Evolutionary conservation across 2,888 invertebrate genomes (phyloP).

Genomic region (Drosophila macrospina): DNA sequence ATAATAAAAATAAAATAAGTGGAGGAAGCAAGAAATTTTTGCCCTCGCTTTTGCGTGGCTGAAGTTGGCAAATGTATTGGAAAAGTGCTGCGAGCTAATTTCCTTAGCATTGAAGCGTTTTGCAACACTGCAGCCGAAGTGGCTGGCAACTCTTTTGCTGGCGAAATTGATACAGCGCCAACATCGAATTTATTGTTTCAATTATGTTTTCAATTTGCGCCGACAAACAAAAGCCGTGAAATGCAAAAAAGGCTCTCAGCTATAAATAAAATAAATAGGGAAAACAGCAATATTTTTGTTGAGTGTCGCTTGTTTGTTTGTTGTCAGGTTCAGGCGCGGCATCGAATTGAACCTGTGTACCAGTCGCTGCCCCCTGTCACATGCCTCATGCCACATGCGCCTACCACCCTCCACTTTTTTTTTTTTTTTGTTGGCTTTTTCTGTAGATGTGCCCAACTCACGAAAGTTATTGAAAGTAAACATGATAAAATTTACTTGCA

Average conservation of each 20-base stretch:
- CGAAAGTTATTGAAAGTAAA: slow-evolving; percentile 80
- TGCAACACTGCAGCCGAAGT: neutral
- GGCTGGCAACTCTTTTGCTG: slow-evolving; percentile 60
- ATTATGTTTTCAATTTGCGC: slow-evolving; percentile 81
- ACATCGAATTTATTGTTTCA: slow-evolving; percentile 79
- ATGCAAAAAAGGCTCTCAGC: slow-evolving; percentile 69
- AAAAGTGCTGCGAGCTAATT: slow-evolving; percentile 48
- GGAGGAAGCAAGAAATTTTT: slow-evolving; percentile 43
- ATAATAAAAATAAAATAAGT: slow-evolving; percentile 24
- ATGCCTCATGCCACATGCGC: neutral
- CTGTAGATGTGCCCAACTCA: slow-evolving; percentile 26
- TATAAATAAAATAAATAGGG: slow-evolving; percentile 81
- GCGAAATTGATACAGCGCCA: slow-evolving; percentile 7
- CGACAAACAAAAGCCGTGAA: slow-evolving; percentile 75
- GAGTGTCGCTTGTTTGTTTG: slow-evolving; percentile 36
- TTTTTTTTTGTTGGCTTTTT: neutral
- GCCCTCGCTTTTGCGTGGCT: slow-evolving; percentile 2
- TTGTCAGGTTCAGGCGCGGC: slow-evolving; percentile 67
- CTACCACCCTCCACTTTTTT: neutral
- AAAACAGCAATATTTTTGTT: slow-evolving; percentile 59
- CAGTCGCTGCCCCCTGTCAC: neutral
- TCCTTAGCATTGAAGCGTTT: neutral
- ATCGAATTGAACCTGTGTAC: slow-evolving; percentile 60
- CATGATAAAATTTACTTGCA: slow-evolving; percentile 74
- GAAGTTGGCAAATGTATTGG: slow-evolving; percentile 53